Conservation (phyloP, 2,113 vertebrate genomes). For the Mus spicilegus region DNA sequence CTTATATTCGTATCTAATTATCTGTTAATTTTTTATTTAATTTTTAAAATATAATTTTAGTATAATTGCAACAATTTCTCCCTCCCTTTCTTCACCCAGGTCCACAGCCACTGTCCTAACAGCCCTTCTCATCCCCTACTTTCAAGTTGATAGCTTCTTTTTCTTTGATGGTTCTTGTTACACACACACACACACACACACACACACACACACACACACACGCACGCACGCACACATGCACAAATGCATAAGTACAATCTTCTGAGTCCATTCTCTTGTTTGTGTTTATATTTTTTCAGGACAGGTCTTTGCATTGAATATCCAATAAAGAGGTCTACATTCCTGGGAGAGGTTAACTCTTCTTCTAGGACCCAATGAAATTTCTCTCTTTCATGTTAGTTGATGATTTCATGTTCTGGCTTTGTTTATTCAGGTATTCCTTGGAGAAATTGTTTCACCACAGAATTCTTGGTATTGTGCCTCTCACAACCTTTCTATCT, state of each 20-base stretch:
- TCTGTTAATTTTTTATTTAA: constrained; percentile 20
- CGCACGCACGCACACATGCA: too few species aligned
- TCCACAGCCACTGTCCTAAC: neutral
- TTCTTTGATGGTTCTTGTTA: neutral
- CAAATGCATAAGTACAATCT: neutral
- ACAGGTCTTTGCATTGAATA: neutral
- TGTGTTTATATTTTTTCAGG: neutral
- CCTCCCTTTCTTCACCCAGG: neutral
- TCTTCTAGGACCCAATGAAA: neutral
- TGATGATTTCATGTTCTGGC: neutral
- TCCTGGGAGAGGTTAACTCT: neutral
- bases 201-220: too few species aligned
- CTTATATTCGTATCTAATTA: neutral
- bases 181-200: too few species aligned
- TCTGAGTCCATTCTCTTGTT: neutral
- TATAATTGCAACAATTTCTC: neutral
- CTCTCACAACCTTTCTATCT: neutral
- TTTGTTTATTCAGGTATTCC: neutral
- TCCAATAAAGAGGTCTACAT: neutral
- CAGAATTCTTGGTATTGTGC: neutral
- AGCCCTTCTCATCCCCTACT: neutral
- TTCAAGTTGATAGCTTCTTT: neutral
- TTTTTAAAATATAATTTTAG: neutral
- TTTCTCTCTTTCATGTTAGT: too few species aligned
- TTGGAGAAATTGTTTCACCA: neutral